These are phyloP conservation scores for Trochalopteron elliotii DNA, from an alignment of 2,113 vertebrate species.

Conservation along the genomic window DNA sequence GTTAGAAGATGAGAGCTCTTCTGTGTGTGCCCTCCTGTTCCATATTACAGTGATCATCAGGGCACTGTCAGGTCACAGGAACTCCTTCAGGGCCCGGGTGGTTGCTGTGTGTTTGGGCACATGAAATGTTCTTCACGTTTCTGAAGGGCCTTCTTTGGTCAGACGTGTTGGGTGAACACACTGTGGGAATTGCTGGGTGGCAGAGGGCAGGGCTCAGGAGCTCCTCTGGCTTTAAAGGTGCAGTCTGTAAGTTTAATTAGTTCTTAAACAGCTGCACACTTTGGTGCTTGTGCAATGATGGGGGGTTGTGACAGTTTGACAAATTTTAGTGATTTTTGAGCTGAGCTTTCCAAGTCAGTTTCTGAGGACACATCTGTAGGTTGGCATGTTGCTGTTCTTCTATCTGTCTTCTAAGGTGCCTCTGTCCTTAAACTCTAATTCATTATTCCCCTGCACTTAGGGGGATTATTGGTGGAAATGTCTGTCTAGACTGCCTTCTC, in stretches of 20 bases:
- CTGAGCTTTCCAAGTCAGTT: background rate
- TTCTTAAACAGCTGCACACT: background rate
- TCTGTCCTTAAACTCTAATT: background rate
- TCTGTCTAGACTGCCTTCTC: background rate
- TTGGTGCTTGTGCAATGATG: background rate
- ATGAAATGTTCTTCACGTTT: background rate
- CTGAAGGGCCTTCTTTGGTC: background rate
- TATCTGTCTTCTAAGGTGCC: background rate
- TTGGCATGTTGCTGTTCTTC: background rate
- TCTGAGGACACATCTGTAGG: background rate
- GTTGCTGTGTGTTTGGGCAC: background rate
- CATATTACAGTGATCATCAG: accelerated
- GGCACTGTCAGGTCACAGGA: background rate
- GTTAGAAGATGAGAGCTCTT: background rate
- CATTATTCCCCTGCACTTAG: background rate
- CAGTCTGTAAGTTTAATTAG: background rate
- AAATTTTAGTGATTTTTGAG: background rate
- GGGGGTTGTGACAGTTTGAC: background rate
- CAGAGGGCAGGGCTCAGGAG: background rate
- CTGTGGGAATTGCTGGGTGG: background rate
- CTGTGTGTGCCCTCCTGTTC: background rate
- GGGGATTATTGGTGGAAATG: background rate
- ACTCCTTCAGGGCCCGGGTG: no score
- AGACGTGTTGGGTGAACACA: background rate
- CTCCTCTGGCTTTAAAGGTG: background rate